Conservation (phyloP, 1,140 invertebrate genomes). For the Anadara kagoshimensis region DNA sequence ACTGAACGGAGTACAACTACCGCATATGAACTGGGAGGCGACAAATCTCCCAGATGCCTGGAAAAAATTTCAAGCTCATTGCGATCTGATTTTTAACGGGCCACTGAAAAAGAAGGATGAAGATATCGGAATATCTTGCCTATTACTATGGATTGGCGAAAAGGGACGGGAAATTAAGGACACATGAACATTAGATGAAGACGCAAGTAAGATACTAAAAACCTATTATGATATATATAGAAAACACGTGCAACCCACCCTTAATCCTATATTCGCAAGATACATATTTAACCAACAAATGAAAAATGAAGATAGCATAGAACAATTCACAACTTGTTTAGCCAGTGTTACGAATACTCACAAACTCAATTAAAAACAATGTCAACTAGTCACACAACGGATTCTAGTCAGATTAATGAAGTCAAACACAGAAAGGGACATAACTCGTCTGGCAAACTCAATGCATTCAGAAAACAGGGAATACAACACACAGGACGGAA, state of each 20-base stretch:
- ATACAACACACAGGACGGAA: background rate
- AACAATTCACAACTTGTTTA: background rate
- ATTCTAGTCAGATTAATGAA: background rate
- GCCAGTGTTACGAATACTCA: background rate
- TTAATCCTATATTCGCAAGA: background rate
- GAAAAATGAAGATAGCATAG: background rate
- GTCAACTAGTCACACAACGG: background rate
- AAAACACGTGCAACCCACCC: background rate
- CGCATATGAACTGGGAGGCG: conserved; percentile 9
- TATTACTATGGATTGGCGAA: conserved; percentile 2
- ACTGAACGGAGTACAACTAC: background rate
- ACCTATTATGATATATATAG: background rate
- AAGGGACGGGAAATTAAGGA: conserved; percentile 2
- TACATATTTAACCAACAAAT: background rate
- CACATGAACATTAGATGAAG: background rate
- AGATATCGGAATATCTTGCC: background rate
- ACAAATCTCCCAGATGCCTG: background rate
- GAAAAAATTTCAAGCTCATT: conserved; percentile 16
- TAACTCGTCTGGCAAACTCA: background rate
- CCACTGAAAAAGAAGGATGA: conserved; percentile 9
- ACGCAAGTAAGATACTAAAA: background rate
- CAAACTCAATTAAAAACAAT: background rate
- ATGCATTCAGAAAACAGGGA: background rate
- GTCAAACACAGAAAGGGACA: conserved; percentile 2
- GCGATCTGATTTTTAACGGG: background rate